phyloP scores from a whole-genome alignment of 2,888 invertebrate genomes.

The Drosophila incognita region DNA sequence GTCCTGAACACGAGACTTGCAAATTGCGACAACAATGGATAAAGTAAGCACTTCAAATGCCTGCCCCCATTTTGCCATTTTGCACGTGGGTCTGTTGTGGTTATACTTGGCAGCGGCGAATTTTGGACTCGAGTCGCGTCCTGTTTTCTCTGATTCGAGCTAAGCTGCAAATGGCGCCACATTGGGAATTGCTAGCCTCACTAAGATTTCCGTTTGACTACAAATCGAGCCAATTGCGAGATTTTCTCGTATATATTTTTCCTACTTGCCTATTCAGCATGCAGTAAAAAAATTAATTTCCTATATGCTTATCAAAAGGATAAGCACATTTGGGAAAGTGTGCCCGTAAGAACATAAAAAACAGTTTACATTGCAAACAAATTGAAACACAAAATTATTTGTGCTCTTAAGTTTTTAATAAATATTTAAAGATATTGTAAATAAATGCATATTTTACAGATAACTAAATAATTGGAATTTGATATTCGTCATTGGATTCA shows the following conservation, averaged over 20 bases:
- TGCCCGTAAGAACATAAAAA: background rate
- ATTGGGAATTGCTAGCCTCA: background rate
- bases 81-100: background rate
- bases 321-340: background rate
- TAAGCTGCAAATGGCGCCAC: background rate
- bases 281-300: background rate
- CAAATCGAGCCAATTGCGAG: background rate
- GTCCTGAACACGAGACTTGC: slow-evolving; percentile 16
- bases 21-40: slow-evolving; percentile 21
- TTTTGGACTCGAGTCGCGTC: too few relatives aligned
- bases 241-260: background rate
- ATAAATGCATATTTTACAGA: background rate
- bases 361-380: background rate
- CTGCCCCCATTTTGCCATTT: background rate
- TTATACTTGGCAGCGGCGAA: background rate
- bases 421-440: background rate
- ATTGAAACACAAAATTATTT: background rate
- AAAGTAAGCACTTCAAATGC: background rate
- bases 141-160: background rate
- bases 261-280: background rate
- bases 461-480: background rate
- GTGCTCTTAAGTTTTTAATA: background rate
- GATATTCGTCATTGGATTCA: background rate
- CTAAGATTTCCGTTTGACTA: background rate
- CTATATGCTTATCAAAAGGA: background rate